Evolutionary conservation across 37 sponge, comb jelly and placozoan genomes (phyloP).

Genomic region (Dysidea cf. avara): DNA sequence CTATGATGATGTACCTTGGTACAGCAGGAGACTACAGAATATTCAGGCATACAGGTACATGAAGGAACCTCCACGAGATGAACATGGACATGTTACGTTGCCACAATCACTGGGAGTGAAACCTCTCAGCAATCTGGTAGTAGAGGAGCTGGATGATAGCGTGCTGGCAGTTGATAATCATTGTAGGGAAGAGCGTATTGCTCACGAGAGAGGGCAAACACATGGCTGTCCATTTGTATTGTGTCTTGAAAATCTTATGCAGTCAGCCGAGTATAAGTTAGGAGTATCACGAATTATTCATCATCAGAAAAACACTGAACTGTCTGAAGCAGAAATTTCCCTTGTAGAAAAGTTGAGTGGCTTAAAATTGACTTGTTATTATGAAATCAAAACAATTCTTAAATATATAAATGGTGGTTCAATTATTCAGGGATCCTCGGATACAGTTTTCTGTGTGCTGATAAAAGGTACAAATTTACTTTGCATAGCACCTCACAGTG

Average conservation of each 20-base stretch:
- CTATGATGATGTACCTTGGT: constrained; percentile 52
- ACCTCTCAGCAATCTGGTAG: constrained; percentile 16
- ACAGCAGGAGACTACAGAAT: constrained; percentile 1
- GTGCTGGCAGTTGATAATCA: background rate
- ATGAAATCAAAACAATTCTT: constrained; percentile 23
- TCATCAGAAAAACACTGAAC: constrained; percentile 10
- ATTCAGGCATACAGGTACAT: background rate
- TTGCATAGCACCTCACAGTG: constrained; percentile 37
- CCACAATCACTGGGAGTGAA: constrained; percentile 43
- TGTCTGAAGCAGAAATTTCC: background rate
- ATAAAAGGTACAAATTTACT: background rate
- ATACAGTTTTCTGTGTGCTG: background rate
- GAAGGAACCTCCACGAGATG: constrained; percentile 21
- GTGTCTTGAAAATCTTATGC: background rate
- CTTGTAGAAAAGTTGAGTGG: background rate
- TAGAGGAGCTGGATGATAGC: constrained; percentile 35
- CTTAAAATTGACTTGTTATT: background rate
- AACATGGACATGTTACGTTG: constrained; percentile 5
- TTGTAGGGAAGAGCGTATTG: constrained; percentile 41
- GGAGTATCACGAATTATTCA: constrained; percentile 36
- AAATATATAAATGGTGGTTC: background rate
- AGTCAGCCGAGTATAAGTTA: constrained; percentile 1
- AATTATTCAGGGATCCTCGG: constrained; percentile 11
- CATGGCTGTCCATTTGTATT: constrained; percentile 3
- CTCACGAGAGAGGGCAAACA: background rate